A percentile compares a stretch with the other conserved stretches of the same genome.
Conservation (phyloP, 2,113 vertebrate species). For the Hyperopisus bebe region DNA sequence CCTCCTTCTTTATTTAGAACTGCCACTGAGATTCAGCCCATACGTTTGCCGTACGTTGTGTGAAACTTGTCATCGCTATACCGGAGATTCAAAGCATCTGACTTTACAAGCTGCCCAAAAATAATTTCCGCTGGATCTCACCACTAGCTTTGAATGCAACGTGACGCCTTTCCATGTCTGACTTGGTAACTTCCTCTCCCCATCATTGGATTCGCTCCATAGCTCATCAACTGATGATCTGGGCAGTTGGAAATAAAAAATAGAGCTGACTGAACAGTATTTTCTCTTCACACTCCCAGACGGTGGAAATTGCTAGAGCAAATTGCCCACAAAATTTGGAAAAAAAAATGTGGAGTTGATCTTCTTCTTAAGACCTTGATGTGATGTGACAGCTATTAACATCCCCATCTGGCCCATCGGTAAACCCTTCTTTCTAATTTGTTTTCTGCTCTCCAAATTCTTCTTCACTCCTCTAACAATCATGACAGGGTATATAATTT, state of each 20-base stretch:
- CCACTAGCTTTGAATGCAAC: not conserved
- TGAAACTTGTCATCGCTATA: not conserved
- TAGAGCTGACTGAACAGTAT: not conserved
- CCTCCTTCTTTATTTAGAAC: not conserved
- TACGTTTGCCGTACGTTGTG: not conserved
- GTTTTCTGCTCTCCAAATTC: not conserved
- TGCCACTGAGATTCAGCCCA: not conserved
- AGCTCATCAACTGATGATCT: not conserved
- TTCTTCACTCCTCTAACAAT: not conserved
- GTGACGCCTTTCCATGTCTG: not conserved
- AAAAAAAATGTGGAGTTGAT: not conserved
- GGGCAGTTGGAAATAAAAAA: not conserved
- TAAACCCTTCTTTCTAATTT: not conserved
- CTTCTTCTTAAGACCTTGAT: not conserved
- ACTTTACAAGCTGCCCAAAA: not conserved
- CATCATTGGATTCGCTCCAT: not conserved
- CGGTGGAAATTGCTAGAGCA: not conserved
- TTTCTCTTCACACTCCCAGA: not conserved
- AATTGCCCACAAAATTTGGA: not conserved
- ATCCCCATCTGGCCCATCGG: not conserved
- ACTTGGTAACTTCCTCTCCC: not conserved
- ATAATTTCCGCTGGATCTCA: not conserved
- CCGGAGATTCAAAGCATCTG: not conserved
- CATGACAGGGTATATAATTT: not conserved
- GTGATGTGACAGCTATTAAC: slow-evolving; percentile 14